Base-by-base conservation (phyloP, 2,888 invertebrate species). In the Agrotis segetum region DNA sequence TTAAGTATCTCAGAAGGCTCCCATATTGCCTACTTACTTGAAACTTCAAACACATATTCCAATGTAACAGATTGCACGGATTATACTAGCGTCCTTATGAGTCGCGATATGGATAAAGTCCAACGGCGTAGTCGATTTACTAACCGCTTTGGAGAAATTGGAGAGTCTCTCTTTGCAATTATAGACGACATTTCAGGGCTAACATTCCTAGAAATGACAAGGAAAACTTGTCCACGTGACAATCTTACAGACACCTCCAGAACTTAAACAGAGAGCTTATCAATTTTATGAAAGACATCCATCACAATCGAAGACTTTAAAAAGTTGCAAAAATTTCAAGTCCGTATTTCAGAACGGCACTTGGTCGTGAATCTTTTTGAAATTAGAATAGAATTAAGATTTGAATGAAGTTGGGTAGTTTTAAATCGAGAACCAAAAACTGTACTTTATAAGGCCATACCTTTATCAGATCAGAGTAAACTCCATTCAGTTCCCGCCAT, bases 101-200 rank as follows among this genome's bases (percentile, higher is more conserved):
- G 53, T 59, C 24, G 24, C 49, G 62, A 63, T 79, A 73, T 73
- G 24, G 53, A 79, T 66, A 49, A 66, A 58, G 46, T 50, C n/a
- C 53, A 13, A 63, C 52, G 17, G 21, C 21, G n/a, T 59, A 62
- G 46, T 24, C 24, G 24, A n/a, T 65, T 61, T 52, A 19, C 47
- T 58, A 61, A 72, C 24, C 34, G 62, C 47, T 73, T 79, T 46
- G 49, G 16, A 46, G 40, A 79, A 79, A 73, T 55, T 59, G 66
- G 52, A 71, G 29, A 49, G 58, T 78, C 58, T 44, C 17, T 50
- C 6, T 63, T 53, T 50, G 49, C 59, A 74, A 63, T 77, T 67
- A 63, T 70, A 24, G 19, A 60, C n/a, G 44, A 52, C 7, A 34
- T 46, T 67, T 34, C 46, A 21, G 44, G n/a, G 1, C 52, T 71